Evolutionary conservation across 2,888 invertebrate genomes (phyloP), one percentile per base, ranked within the genome.

Genomic region (Leistus spinibarbis): DNA sequence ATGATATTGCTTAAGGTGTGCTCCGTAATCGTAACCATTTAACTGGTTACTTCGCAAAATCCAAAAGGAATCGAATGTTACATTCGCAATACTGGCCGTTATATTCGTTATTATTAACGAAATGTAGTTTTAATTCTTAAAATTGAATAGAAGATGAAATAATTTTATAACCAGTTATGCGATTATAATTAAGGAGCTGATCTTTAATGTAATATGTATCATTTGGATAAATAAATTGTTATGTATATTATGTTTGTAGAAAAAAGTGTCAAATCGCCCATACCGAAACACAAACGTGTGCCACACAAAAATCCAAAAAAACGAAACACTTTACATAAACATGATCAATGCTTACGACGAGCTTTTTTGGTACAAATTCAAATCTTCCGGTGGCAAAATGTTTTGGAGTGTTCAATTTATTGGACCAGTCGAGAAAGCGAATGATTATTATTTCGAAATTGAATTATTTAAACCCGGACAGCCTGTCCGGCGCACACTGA

Each of bases 361-460:
- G 57, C 22, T 80, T 20, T 81, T 81, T 73, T 81, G 81, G 81
- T 81, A 80, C 73, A 81, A 80, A 75, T 79, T 79, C 60, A 80
- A 80, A 68, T 70, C 66, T 13, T 78, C 78, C 16, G 74, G 77
- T 16, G 76, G 71, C 16, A 79, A 78, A 68, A 56, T 80, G 13
- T 80, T 64, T 65, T 81, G 80, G 79, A 79, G 77, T 13, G 77
- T 81, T 5, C 81, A 81, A 67, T 78, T 76, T 5, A 79, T 81
- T 22, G 80, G 80, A 22, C 67, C 77, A 13, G 67, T 70, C 3
- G 69, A 76, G 23, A 77, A 79, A 40, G 79, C 79, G 17, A 76
- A 77, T 20, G 75, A 78, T 62, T 81, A 76, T 65, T 79, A 64
- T 54, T 81, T 79, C 27, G 80, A 80, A 76, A 78, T 81, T 54